Conservation (phyloP, 2,797 vertebrate genomes). For the Pseudocheirus occidentalis region DNA sequence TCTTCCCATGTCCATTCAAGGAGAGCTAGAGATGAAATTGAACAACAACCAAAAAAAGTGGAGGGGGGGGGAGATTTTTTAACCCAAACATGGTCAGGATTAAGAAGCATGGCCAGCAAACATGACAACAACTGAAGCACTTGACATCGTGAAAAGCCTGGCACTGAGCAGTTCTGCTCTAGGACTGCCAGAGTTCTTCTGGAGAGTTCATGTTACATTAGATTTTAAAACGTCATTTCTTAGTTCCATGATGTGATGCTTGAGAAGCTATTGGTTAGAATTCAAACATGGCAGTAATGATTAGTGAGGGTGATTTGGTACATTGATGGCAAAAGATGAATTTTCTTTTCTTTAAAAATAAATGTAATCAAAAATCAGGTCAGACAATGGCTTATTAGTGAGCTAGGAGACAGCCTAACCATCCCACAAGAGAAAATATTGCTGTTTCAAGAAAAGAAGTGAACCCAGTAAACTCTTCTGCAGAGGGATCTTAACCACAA, state of each 20-base stretch:
- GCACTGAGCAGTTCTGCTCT: constrained; percentile 58
- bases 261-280: background rate
- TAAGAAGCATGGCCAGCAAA: constrained; percentile 34
- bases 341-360: background rate
- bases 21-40: constrained; percentile 77
- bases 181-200: constrained; percentile 36
- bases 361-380: background rate
- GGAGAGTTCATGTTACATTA: constrained; percentile 30
- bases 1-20: constrained; percentile 75
- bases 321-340: background rate
- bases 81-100: constrained; percentile 33
- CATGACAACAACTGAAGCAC: background rate
- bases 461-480: background rate
- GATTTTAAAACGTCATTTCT: background rate
- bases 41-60: background rate
- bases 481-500: constrained; percentile 53
- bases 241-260: background rate
- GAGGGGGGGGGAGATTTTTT: background rate
- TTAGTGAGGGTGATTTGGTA: background rate
- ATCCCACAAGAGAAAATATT: background rate
- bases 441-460: constrained; percentile 7
- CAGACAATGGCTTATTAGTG: background rate
- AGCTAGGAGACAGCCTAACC: background rate
- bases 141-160: constrained; percentile 3
- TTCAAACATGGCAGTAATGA: background rate